These are phyloP conservation scores for Rugalucina vietnamica DNA, from an alignment of 2,888 invertebrate genomes.

Conservation along the genomic window DNA sequence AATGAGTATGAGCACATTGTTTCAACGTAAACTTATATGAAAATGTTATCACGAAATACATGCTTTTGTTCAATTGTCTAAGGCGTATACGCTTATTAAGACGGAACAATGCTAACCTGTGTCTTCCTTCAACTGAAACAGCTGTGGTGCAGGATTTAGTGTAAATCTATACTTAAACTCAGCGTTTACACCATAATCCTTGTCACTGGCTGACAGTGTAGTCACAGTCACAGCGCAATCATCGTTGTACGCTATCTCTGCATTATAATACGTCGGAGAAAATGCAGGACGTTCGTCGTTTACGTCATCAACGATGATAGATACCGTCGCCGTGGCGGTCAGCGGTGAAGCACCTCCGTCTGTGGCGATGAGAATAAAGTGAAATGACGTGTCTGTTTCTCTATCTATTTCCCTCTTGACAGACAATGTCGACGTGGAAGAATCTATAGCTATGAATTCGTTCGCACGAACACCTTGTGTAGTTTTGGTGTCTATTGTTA, in stretches of 20 bases:
- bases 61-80: no score
- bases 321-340: constrained; percentile 91
- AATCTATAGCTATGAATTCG: constrained; percentile 61
- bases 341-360: constrained; percentile 94
- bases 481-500: constrained; percentile 67
- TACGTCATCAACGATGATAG: constrained; percentile 69
- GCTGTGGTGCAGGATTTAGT: constrained; percentile 62
- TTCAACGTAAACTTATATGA: no score
- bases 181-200: constrained; percentile 73
- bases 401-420: constrained; percentile 70
- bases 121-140: constrained; percentile 63
- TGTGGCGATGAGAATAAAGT: constrained; percentile 89
- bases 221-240: constrained; percentile 67
- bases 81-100: no score
- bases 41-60: no score
- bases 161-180: constrained; percentile 64
- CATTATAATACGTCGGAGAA: constrained; percentile 69
- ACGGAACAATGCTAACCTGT: constrained; percentile 66
- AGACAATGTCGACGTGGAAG: constrained; percentile 62
- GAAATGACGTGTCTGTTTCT: constrained; percentile 66
- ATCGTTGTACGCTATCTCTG: constrained; percentile 74
- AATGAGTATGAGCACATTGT: no score
- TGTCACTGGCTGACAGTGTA: constrained; percentile 75
- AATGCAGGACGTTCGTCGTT: constrained; percentile 77
- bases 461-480: constrained; percentile 60